Evolutionary conservation across 1,140 invertebrate species (phyloP), one percentile per base, ranked within the genome.

Genomic region (Ooceraea biroi): DNA sequence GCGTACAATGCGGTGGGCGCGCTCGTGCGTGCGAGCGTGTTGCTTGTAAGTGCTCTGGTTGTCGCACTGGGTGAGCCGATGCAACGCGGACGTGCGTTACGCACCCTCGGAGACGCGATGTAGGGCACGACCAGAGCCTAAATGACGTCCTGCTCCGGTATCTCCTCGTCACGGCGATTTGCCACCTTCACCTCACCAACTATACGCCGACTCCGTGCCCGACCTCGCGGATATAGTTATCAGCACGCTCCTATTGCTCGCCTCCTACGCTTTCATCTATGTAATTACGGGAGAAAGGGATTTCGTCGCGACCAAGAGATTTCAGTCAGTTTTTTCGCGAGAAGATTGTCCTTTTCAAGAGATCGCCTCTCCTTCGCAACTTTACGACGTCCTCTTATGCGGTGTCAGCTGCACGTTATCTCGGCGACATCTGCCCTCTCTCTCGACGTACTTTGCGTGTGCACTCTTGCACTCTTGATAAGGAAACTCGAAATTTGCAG

Each of bases 81-180:
- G 27, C 30, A 46, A 3, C 10, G 48, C 44, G 30, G 19, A 2
- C 22, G 30, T 22, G 44, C 48, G 36, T 69, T 69, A 73, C 61
- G 63, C 50, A 88, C 83, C 86, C 83, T 88, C 48, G 30, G 55
- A 25, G 58, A 85, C 17, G 65, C 65, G 61, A 48, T 36, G 50
- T 27, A 46, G 30, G 46, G 50, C 82, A 85, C 61, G 55, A 19
- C 25, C 36, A 50, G 44, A 36, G 83, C n/a, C 52, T 78, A 78
- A 88, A 50, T 65, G 83, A 72, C 19, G 71, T 44, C 57, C 27
- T 73, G 52, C n/a, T 68, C n/a, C 44, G 60, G 36, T 36, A 36
- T 36, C 19, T 48, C 30, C 27, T 22, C 19, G 76, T 65, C 57
- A 41, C 44, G 22, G 19, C 14, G 30, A 12, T 14, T 27, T 19